Percentiles rank a stretch among this genome's conserved stretches.
These are phyloP conservation scores for Pterocles orientalis DNA, from an alignment of 2,113 vertebrate species.

Conservation along the genomic window DNA sequence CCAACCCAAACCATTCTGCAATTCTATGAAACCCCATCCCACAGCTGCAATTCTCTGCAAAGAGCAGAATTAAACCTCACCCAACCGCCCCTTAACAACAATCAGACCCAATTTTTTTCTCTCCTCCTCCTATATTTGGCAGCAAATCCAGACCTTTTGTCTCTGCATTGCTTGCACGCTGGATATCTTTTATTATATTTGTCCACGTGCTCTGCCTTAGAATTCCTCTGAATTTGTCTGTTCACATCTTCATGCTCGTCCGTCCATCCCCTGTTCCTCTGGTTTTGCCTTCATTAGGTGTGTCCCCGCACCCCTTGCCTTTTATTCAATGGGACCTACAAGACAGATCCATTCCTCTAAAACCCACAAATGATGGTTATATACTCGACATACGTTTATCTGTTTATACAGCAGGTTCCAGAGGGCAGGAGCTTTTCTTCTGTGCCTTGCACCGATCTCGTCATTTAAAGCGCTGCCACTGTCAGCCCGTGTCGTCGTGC, in stretches of 20 bases:
- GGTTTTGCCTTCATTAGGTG: background rate
- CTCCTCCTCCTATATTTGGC: background rate
- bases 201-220: background rate
- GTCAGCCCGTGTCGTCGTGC: background rate
- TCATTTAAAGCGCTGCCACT: background rate
- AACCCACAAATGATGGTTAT: background rate
- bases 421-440: constrained; percentile 22
- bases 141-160: background rate
- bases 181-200: background rate
- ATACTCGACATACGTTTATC: background rate
- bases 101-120: background rate
- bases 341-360: background rate
- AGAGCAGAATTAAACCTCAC: background rate
- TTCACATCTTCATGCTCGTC: background rate
- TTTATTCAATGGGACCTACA: background rate
- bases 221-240: background rate
- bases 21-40: background rate
- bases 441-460: background rate
- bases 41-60: background rate
- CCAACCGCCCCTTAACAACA: background rate
- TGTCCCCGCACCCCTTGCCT: background rate
- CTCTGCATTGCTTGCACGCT: background rate
- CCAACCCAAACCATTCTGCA: no score
- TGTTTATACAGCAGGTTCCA: constrained; percentile 1
- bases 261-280: accelerated